A percentile compares a stretch with the other conserved stretches of the same genome.
These are phyloP conservation scores for Anoplophora glabripennis DNA, from an alignment of 1,140 invertebrate genomes.

Conservation along the genomic window DNA sequence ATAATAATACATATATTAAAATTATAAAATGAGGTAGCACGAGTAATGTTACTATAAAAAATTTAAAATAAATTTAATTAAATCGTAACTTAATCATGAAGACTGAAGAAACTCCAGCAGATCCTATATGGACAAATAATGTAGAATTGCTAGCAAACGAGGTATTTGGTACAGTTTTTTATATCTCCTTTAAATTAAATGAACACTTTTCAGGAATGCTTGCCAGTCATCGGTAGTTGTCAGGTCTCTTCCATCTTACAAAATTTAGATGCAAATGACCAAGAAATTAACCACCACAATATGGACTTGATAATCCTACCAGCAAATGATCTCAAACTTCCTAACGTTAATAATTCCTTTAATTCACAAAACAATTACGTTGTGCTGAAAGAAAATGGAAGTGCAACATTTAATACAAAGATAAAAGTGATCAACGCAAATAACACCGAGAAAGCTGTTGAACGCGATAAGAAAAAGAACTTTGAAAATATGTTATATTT, in stretches of 20 bases:
- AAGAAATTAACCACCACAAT: constrained; percentile 25
- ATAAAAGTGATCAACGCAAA: constrained; percentile 16
- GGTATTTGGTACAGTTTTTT: constrained; percentile 17
- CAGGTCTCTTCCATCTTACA: constrained; percentile 43
- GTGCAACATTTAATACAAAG: constrained; percentile 13
- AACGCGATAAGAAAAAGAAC: constrained; percentile 27
- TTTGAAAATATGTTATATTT: constrained; percentile 41
- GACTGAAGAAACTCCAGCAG: constrained; percentile 27
- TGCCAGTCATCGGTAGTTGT: constrained; percentile 41
- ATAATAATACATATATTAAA: too few species aligned
- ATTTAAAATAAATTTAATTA: too few species aligned
- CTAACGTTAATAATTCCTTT: constrained; percentile 19
- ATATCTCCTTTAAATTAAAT: constrained; percentile 3
- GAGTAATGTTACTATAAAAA: too few species aligned
- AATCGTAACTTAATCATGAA: constrained; percentile 23
- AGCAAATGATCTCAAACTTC: constrained; percentile 33
- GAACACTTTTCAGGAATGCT: constrained; percentile 35
- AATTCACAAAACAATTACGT: constrained; percentile 30
- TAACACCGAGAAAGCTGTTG: constrained; percentile 6
- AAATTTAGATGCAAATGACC: constrained; percentile 31
- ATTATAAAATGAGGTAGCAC: too few species aligned
- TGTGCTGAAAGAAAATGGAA: constrained; percentile 33
- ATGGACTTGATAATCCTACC: constrained; percentile 38
- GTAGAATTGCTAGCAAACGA: constrained; percentile 32
- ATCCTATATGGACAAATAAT: constrained; percentile 35